Evolutionary conservation across 2,888 invertebrate species (phyloP).

Genomic region (Eurytoma californica): DNA sequence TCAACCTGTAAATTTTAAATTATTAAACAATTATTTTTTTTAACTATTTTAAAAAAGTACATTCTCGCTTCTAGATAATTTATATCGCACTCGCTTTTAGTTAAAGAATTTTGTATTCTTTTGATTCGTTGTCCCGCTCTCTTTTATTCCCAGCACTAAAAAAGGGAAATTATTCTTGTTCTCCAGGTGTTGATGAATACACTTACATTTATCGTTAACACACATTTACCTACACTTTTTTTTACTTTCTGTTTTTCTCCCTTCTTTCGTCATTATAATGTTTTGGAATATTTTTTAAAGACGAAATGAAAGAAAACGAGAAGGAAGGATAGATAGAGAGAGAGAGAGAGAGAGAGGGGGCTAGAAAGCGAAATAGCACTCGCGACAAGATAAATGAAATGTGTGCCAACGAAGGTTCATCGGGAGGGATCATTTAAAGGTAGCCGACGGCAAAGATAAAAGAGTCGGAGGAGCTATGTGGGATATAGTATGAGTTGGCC

Average conservation of each 20-base stretch:
- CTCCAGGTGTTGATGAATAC: conserved; percentile 14
- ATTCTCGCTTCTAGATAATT: no score
- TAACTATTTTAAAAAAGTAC: no score
- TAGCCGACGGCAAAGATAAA: conserved; percentile 68
- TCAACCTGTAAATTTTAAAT: no score
- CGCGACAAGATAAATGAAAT: conserved; percentile 68
- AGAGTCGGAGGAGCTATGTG: conserved; percentile 52
- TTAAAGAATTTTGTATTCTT: no score
- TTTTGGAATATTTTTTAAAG: conserved; percentile 21
- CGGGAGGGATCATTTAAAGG: conserved; percentile 62
- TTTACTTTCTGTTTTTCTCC: neutral
- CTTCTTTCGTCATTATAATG: conserved; percentile 6
- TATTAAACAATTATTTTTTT: no score
- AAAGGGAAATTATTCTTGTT: neutral
- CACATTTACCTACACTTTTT: neutral
- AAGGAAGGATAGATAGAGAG: no score
- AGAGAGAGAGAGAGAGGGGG: no score
- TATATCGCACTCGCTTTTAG: no score
- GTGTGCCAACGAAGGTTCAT: conserved; percentile 63
- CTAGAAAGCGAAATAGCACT: conserved; percentile 24
- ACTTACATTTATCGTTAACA: neutral
- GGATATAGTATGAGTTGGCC: conserved; percentile 21
- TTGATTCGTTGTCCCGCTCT: no score
- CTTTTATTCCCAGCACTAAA: no score
- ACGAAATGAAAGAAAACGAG: conserved; percentile 15